Base-by-base conservation (phyloP, 23 tunicate genomes). In the Phallusia fumigata region DNA sequence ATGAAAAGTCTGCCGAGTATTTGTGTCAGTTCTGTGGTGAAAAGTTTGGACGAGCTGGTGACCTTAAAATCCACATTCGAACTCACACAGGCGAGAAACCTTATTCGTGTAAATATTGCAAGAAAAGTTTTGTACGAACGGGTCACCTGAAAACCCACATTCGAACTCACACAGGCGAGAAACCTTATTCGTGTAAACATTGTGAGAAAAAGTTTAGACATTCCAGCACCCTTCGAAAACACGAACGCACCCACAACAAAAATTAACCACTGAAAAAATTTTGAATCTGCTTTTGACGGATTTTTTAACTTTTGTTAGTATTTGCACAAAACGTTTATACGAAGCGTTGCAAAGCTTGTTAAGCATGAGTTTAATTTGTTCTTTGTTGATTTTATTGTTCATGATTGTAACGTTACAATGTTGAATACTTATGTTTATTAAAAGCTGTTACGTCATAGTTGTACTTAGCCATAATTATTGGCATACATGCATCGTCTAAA, bases 11-110 rank as follows among this genome's bases (percentile, higher is more conserved):
- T 45, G 32, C 74, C 75, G 15, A 49, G 13, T 84, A 32, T 76
- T 76, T 84, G 36, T 89, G 94, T 52, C 53, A 52, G 31, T 35
- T 74, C 64, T 89, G 94, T 80, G 94, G 88, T 12, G 50, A 31
- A 16, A 36, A n/a, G 26, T 78, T 83, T 82, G 92, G 84, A 0
- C 76, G 30, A 22, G 31, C 30, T 22, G 36, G 84, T 32, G 32
- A 36, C 0, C 80, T 78, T 34, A 83, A 19, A 33, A 52, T 10
- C 32, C 92, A 88, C 87, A 50, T 65, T 53, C 47, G 72, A 33
- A 81, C 76, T 52, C 90, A 86, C 85, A 80, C 90, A 18, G 85
- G 90, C 51, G 85, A 78, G n/a, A 74, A 74, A 74, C 77, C 77
- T 33, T 74, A 74, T 21, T 33, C 44, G 2, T 74, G 77, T 31